These are phyloP conservation scores for Brachyhypopomus occidentalis DNA, from an alignment of 2,113 vertebrate genomes.

Conservation along the genomic window DNA sequence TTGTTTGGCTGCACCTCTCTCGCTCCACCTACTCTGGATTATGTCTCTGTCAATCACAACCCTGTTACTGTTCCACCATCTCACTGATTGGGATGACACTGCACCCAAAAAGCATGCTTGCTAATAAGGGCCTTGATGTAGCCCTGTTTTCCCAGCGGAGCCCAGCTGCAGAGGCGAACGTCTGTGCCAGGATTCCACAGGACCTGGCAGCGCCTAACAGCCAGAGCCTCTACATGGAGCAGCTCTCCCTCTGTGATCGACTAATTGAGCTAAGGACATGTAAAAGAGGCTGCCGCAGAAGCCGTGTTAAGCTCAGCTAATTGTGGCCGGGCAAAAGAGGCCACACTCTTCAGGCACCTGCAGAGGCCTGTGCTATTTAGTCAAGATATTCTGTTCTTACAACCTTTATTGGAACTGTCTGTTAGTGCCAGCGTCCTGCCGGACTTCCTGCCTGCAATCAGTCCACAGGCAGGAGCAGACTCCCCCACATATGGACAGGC, in stretches of 20 bases:
- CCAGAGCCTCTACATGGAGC: constrained; percentile 27
- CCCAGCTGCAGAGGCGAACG: constrained; percentile 27
- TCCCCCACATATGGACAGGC: not conserved
- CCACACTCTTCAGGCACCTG: constrained; percentile 22
- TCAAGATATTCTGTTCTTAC: constrained; percentile 53
- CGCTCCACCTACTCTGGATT: not conserved
- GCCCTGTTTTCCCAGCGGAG: constrained; percentile 30
- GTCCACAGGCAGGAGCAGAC: not conserved
- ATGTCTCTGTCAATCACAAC: not conserved
- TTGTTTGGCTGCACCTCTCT: not conserved
- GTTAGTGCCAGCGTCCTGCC: constrained; percentile 45
- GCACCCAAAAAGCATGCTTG: constrained; percentile 13
- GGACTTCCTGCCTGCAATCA: not conserved
- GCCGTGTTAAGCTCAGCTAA: constrained; percentile 50
- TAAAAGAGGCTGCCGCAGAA: constrained; percentile 38
- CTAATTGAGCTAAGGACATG: constrained; percentile 43
- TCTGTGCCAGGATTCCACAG: constrained; percentile 28
- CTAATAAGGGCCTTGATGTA: constrained; percentile 21
- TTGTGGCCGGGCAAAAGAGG: constrained; percentile 50
- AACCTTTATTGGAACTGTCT: constrained; percentile 54
- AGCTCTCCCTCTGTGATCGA: constrained; percentile 21
- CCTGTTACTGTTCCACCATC: not conserved
- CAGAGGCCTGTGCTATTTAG: constrained; percentile 58
- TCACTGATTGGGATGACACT: constrained; percentile 23
- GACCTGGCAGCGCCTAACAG: constrained; percentile 41